These are phyloP conservation scores for Oxyura jamaicensis DNA, from an alignment of 2,113 vertebrate genomes.

Conservation along the genomic window DNA sequence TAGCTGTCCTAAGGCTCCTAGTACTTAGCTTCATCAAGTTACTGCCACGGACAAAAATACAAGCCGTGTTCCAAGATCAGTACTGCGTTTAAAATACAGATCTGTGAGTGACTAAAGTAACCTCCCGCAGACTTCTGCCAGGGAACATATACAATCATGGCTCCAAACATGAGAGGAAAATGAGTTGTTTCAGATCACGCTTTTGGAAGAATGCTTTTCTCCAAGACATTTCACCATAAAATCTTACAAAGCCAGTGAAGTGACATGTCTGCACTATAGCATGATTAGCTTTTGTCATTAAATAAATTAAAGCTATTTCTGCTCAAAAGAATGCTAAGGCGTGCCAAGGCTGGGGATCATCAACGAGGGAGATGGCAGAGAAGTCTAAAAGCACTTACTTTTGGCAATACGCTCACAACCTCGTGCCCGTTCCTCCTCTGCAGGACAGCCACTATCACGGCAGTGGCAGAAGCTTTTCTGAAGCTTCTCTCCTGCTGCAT, in stretches of 20 bases:
- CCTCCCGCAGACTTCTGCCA: neutral
- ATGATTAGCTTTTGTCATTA: slow-evolving; percentile 29
- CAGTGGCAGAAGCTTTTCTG: neutral
- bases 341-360: slow-evolving; percentile 2
- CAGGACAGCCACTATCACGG: rapidly evolving
- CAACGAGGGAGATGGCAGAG: neutral
- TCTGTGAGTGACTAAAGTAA: neutral
- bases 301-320: slow-evolving; percentile 38
- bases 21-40: neutral
- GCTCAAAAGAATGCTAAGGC: neutral
- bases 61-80: neutral
- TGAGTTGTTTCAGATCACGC: neutral
- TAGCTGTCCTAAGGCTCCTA: neutral
- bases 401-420: neutral
- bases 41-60: neutral
- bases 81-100: neutral
- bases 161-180: neutral
- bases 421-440: rapidly evolving
- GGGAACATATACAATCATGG: neutral
- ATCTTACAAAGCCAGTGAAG: slow-evolving; percentile 7
- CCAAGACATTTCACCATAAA: neutral
- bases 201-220: neutral
- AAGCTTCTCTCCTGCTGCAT: neutral
- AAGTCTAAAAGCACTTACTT: slow-evolving; percentile 8
- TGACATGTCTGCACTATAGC: neutral